Percentiles rank a stretch among this genome's conserved stretches.
phyloP scores from a whole-genome alignment of 2,113 vertebrate genomes.

The Phoenicopterus ruber region DNA sequence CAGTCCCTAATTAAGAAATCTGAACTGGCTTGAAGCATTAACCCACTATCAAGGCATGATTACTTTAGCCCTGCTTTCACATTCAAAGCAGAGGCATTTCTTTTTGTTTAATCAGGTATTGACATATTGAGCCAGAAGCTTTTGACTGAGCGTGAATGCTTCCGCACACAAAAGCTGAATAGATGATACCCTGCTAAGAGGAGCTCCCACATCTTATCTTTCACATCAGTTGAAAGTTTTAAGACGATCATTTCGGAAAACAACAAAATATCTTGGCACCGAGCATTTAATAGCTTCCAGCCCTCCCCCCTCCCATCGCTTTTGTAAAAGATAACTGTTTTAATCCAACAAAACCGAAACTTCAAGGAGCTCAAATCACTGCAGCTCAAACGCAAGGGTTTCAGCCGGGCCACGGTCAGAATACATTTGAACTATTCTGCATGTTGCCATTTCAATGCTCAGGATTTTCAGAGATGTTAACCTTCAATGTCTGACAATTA shows the following conservation, averaged over 20 bases:
- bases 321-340: background rate
- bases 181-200: conserved; percentile 47
- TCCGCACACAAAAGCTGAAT: conserved; percentile 49
- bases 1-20: conserved; percentile 44
- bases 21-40: conserved; percentile 3
- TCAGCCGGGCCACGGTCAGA: background rate
- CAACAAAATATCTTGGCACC: background rate
- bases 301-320: background rate
- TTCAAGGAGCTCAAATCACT: background rate
- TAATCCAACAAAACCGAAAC: background rate
- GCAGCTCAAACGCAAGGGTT: background rate
- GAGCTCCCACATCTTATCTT: conserved; percentile 27
- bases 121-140: conserved; percentile 49
- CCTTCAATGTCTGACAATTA: background rate
- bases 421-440: background rate
- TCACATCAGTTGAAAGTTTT: background rate
- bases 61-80: conserved; percentile 47
- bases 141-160: conserved; percentile 28
- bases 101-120: conserved; percentile 56
- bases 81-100: conserved; percentile 48
- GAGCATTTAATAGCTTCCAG: background rate
- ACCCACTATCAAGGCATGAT: conserved; percentile 16
- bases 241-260: background rate
- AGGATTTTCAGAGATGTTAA: conserved; percentile 11
- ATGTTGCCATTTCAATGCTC: background rate